Base-by-base conservation (phyloP, 2,888 invertebrate species). In the Auanema sp. region DNA sequence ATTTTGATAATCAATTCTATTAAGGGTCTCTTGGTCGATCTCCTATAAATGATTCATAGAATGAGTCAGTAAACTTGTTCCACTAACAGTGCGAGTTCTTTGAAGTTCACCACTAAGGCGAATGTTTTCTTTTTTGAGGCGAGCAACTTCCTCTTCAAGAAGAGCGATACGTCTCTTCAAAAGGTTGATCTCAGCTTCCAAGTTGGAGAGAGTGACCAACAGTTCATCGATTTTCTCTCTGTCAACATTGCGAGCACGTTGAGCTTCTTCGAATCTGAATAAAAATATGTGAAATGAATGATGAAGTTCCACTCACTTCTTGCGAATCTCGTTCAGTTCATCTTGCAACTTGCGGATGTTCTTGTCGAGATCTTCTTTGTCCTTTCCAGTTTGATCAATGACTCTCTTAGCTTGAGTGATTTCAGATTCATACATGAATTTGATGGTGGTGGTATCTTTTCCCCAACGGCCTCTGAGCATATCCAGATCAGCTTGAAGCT, bases 1-100 rank as follows among this genome's bases (percentile, higher is more conserved):
- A 79, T 87, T 87, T 74, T 87, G 86, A 49, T 86, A 85, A 65
- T 86, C 86, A 68, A 87, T 84, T 51, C 86, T 84, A 69, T 83
- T 83, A 66, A 87, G 78, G 1, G 86, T 86, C 77, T 87, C 87
- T 68, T 85, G 85, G 77, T 87, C 86, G 68, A 87, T 76, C 66
- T 86, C 85, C 86, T 86, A 78, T 33, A 40, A 77, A 50, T 5
- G 21, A 14, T 49, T 25, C 14, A 24, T 52, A 8, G n/a, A 51
- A 6, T 23, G 4, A n/a, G n/a, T 6, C 21, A 24, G 6, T n/a
- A 5, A 33, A 8, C 8, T 33, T 33, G 33, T 33, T n/a, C n/a
- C 24, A 59, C 62, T 61, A 18, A 69, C 66, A 18, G 63, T 64
- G 11, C 68, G 55, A 42, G 65, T 66, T 16, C 68, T 53, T 61